Conservation (phyloP, 64 coral and sea anemone species). For the Actinia equina region DNA sequence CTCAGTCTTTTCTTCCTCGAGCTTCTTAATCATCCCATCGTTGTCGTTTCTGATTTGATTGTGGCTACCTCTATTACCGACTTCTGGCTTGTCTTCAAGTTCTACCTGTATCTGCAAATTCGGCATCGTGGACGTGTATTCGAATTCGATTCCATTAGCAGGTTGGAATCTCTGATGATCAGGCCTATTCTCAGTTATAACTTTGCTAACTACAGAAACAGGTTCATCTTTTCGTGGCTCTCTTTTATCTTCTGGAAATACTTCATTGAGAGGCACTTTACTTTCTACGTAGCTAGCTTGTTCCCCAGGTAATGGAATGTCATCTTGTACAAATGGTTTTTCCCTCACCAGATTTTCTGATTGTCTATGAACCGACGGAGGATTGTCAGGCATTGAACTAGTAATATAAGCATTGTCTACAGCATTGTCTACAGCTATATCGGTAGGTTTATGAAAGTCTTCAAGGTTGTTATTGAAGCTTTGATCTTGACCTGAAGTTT, state of each 20-base stretch:
- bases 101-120: slow-evolving; percentile 20
- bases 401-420: neutral
- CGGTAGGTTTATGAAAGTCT: no score
- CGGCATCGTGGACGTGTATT: slow-evolving; percentile 17
- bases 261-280: neutral
- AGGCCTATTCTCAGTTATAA: neutral
- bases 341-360: slow-evolving; percentile 19
- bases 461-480: neutral
- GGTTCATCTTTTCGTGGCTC: neutral
- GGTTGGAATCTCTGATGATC: neutral
- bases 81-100: neutral
- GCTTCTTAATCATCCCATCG: slow-evolving; percentile 29
- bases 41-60: neutral
- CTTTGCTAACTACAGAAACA: neutral
- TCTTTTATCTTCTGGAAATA: neutral
- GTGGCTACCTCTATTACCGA: neutral
- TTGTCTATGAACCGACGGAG: neutral
- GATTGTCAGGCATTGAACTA: neutral
- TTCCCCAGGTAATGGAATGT: neutral
- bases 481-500: neutral
- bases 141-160: neutral
- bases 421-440: neutral
- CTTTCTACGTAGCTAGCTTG: neutral
- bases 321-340: neutral
- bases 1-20: slow-evolving; percentile 36